phyloP scores from a whole-genome alignment of 2,797 vertebrate species.

The Gallinago nigripennis region DNA sequence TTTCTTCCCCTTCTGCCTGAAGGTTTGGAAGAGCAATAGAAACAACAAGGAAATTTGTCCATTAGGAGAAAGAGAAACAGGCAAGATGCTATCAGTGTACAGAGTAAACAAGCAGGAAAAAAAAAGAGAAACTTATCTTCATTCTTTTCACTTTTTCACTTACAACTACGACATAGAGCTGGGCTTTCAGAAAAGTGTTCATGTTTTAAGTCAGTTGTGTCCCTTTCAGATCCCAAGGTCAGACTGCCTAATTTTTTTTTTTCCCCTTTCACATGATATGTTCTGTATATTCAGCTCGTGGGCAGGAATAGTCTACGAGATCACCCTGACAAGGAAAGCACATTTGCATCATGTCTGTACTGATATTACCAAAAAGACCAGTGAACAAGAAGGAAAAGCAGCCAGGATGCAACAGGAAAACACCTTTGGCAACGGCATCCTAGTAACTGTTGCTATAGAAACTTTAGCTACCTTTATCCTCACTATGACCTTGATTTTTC shows the following conservation, averaged over 20 bases:
- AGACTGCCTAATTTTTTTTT: neutral
- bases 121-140: neutral
- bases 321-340: neutral
- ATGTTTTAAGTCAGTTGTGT: neutral
- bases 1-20: neutral
- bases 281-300: neutral
- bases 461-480: conserved; percentile 71
- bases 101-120: neutral
- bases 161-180: neutral
- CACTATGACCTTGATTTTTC: conserved; percentile 65
- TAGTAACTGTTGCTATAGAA: conserved; percentile 72
- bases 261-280: neutral
- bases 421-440: conserved; percentile 71
- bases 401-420: conserved; percentile 45
- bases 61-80: neutral
- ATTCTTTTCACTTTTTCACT: neutral
- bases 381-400: conserved; percentile 38
- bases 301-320: neutral
- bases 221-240: conserved; percentile 1
- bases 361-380: conserved; percentile 28
- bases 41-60: conserved; percentile 1
- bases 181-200: neutral
- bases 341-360: conserved; percentile 37
- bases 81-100: neutral
- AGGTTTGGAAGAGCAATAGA: neutral